These are phyloP conservation scores for Sebastes fasciatus DNA, from an alignment of 2,113 vertebrate genomes.

Conservation along the genomic window DNA sequence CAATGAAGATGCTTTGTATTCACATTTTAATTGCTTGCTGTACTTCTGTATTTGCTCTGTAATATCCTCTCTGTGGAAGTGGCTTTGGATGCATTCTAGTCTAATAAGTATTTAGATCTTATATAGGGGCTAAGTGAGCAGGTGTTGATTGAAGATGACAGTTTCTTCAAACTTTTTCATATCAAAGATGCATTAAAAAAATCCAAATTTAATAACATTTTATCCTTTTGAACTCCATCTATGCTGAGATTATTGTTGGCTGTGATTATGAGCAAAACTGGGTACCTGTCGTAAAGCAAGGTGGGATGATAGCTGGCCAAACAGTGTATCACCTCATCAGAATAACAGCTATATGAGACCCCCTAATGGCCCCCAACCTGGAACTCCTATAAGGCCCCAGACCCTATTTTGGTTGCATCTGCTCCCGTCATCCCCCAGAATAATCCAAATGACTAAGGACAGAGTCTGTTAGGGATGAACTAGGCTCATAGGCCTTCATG, in stretches of 20 bases:
- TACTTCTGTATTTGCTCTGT: background rate
- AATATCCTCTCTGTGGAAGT: background rate
- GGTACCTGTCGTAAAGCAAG: background rate
- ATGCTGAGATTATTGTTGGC: background rate
- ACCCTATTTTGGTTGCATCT: slow-evolving; percentile 25
- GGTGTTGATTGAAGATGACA: slow-evolving; percentile 1
- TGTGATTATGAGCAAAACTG: background rate
- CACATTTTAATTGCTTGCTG: background rate
- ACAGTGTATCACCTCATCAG: background rate
- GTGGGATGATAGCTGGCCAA: background rate
- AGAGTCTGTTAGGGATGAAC: slow-evolving; percentile 4
- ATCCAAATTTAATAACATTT: background rate
- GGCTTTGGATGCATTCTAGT: background rate
- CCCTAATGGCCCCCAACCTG: background rate
- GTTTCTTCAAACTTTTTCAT: background rate
- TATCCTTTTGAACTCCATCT: too few species aligned
- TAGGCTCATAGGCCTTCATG: background rate
- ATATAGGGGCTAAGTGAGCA: background rate
- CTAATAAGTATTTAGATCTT: background rate
- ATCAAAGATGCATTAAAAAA: background rate
- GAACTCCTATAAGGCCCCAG: background rate
- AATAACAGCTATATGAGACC: slow-evolving; percentile 7
- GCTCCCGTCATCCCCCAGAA: background rate
- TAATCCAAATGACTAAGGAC: slow-evolving; percentile 16
- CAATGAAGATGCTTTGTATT: slow-evolving; percentile 1